Base-by-base conservation (phyloP, 2,888 invertebrate genomes). In the Aelia acuminata region DNA sequence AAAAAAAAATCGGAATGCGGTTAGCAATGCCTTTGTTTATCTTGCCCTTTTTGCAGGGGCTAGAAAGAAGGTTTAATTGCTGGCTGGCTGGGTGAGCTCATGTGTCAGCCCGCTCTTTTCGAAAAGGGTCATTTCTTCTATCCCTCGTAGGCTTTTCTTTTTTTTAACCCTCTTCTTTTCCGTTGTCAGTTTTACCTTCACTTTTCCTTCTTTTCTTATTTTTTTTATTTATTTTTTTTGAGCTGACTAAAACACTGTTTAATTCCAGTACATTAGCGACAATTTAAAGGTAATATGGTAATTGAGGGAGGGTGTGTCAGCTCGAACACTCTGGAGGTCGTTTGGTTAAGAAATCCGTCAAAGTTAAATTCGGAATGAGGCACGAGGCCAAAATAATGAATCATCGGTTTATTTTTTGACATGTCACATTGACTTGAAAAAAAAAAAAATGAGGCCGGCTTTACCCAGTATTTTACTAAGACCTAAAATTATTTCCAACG, bases 11-110 rank as follows among this genome's bases (percentile, higher is more conserved):
- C 63, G 31, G 63, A 63, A 63, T 26, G 63, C 31, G 63, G 63
- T 63, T 63, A 63, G 31, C 63, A 63, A 63, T 63, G 63, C 63
- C 63, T 63, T 63, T 63, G 63, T 63, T 63, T 63, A 63, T 63
- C 63, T 63, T 63, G 31, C 0, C 31, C 63, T 63, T 63, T 63
- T 63, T 63, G 63, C 63, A 3, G 1, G 31, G 31, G 31, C 26
- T 26, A 31, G 63, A 26, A 63, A 63, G 63, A 63, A 63, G 63
- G 18, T 63, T 63, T 31, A 63, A 63, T 63, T 63, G 63, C 63
- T 63, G 63, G 63, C 63, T 31, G 31, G 4, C 63, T 26, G 57
- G 3, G 26, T 26, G 26, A 26, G 57, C 31, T 63, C 4, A 26
- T 57, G 63, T 63, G 63, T 63, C 31, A 63, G 63, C 1, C 4